Evolutionary conservation across 2,113 vertebrate genomes (phyloP).

Genomic region (Diadophis punctatus): DNA sequence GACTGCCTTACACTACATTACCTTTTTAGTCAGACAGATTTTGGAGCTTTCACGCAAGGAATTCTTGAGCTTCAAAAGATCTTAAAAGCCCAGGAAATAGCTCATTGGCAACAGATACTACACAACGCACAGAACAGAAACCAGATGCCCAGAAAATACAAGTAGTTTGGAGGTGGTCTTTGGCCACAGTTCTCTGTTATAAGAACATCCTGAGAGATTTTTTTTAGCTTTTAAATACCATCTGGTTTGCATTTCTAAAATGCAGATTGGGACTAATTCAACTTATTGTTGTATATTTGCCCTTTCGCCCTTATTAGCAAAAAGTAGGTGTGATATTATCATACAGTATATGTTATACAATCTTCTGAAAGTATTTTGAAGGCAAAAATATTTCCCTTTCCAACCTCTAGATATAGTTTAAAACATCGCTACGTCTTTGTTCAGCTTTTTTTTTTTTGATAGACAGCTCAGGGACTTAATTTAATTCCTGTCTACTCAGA

Average conservation of each 20-base stretch:
- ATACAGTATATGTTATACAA: background rate
- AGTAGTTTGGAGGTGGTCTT: slow-evolving; percentile 1
- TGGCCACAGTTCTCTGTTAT: background rate
- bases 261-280: slow-evolving; percentile 3
- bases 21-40: background rate
- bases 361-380: slow-evolving; percentile 23
- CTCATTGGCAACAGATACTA: background rate
- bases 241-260: slow-evolving; percentile 29
- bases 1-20: background rate
- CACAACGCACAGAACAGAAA: slow-evolving; percentile 12
- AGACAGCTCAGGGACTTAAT: slow-evolving; percentile 27
- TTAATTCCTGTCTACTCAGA: background rate
- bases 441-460: background rate
- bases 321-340: slow-evolving; percentile 28
- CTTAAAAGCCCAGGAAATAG: background rate
- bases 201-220: slow-evolving; percentile 20
- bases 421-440: slow-evolving; percentile 3
- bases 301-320: slow-evolving; percentile 36
- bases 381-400: background rate
- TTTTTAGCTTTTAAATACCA: slow-evolving; percentile 22
- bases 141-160: background rate
- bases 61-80: background rate
- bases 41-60: background rate
- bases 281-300: background rate
- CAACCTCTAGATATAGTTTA: background rate